Percentiles rank a stretch among this genome's conserved stretches.
Evolutionary conservation across 2,113 vertebrate species (phyloP).

Genomic region (Archocentrus centrarchus): DNA sequence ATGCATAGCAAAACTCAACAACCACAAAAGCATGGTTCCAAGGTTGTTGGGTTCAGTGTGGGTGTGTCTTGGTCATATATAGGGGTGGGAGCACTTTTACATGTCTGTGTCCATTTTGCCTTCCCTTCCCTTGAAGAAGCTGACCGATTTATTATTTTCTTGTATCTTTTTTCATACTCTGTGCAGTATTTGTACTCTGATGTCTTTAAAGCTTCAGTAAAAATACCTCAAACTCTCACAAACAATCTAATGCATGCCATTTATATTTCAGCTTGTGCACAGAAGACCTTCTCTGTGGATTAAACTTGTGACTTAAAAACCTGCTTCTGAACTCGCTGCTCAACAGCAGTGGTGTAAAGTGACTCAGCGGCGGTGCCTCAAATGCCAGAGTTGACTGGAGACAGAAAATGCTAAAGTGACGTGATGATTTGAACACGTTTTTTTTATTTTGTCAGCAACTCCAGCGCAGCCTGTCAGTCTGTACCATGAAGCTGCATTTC

Average conservation of each 20-base stretch:
- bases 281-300: neutral
- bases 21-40: neutral
- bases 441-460: slow-evolving; percentile 24
- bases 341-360: neutral
- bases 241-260: neutral
- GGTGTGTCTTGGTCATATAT: neutral
- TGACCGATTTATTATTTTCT: neutral
- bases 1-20: neutral
- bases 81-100: neutral
- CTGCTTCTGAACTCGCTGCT: neutral
- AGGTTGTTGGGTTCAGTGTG: neutral
- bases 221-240: neutral
- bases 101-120: neutral
- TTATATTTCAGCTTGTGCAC: slow-evolving; percentile 1
- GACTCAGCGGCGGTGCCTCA: neutral
- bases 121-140: neutral
- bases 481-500: slow-evolving; percentile 25
- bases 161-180: neutral
- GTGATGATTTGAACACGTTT: neutral
- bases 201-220: neutral
- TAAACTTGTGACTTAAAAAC: neutral
- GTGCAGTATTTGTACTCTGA: neutral
- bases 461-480: neutral
- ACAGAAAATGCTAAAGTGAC: neutral
- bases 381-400: neutral